Base-by-base conservation (phyloP, 2,797 vertebrate species). In the Mus spretus region DNA sequence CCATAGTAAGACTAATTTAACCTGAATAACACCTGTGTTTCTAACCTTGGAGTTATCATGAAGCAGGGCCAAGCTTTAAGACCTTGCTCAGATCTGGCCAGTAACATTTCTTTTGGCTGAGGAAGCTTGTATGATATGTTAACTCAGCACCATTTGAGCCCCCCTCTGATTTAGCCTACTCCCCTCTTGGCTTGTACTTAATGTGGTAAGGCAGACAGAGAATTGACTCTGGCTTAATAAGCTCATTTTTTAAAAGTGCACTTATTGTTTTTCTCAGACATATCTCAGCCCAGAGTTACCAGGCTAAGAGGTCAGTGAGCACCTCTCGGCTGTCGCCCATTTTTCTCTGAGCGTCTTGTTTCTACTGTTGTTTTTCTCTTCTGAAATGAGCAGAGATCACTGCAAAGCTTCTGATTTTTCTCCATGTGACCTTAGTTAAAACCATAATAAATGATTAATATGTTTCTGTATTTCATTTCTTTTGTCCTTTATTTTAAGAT, bases 211-310 rank as follows among this genome's bases (percentile, higher is more conserved):
- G 28, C 65, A 85, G 31, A 40, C 53, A 82, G 57, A 90, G 67
- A 88, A 96, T 86, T 94, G 79, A 63, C 55, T 96, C 86, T 74
- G 50, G 79, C 44, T 96, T 93, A 90, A 67, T 96, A 91, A 93
- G 6, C 40, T 95, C 26, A 50, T 90, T 97, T 97, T 97, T 97
- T 85, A 6, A 94, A 95, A 96, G 65, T 89, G 37, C 80, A 55
- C 94, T 85, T 75, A 61, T 95, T 88, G 34, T 91, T 94, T 97
- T 96, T 92, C 63, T 79, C 79, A 65, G 24, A 70, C 84, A 15
- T 28, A 26, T 77, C 37, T 91, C 55, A 87, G 84, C 50, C 22
- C 31, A 74, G 28, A 89, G 20, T 55, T 78, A 10, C 93, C 85
- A 83, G 40, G 12, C 28, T 77, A 61, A 67, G 44, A 61, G 57